Base-by-base conservation (phyloP, 2,113 vertebrate genomes). In the Pelvicachromis taeniatus region DNA sequence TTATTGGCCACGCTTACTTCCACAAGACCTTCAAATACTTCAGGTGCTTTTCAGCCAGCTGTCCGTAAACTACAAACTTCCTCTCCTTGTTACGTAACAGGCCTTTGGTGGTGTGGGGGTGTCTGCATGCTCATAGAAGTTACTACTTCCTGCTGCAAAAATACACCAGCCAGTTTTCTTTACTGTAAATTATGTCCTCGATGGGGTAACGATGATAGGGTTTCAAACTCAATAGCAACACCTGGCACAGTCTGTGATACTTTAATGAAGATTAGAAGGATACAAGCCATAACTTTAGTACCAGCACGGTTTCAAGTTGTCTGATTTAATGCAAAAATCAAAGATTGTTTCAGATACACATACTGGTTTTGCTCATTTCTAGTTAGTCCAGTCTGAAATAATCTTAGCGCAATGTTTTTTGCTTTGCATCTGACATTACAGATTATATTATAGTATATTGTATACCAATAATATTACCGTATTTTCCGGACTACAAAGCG, bases 1-100 rank as follows among this genome's bases (percentile, higher is more conserved):
- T 91, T 85, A 94, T 94, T 81, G 82, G 78, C n/a, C 48, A 6
- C 17, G 56, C 65, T 61, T 82, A 81, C 29, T 68, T 86, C 70
- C 54, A 8, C 35, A 50, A 80, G 82, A 87, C 84, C 53, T 87
- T 84, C 83, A 91, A 52, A 42, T 45, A 84, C 31, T 82, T 8
- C 33, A 83, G 75, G 23, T 54, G 12, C 12, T 63, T 73, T 81
- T 78, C 21, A 53, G 16, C 59, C 53, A 75, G 31, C 50, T 80
- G 29, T 65, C 17, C n/a, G 11, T 50, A 35, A 33, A 53, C 52
- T 2, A 29, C 33, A 87, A 77, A 75, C 31, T 38, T 65, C 3
- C 7, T 10, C 42, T 17, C 16, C 12, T 9, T 73, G 21, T 73
- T 73, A 50, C 75, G 42, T 33, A 13, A 48, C 35, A 17, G 29